Evolutionary conservation across 2,113 vertebrate species (phyloP).

Genomic region (Gasterosteus aculeatus): DNA sequence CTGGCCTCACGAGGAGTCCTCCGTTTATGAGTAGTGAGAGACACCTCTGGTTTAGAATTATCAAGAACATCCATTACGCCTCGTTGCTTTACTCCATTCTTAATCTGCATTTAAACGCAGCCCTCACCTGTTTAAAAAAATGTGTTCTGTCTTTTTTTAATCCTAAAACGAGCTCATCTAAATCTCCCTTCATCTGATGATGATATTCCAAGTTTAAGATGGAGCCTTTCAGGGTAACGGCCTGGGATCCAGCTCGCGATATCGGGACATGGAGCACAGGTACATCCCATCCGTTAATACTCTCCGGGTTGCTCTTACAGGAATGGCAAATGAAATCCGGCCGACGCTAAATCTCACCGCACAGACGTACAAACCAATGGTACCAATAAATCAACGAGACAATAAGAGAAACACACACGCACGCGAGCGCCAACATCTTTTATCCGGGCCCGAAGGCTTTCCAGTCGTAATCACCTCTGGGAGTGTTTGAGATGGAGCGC

Average conservation of each 20-base stretch:
- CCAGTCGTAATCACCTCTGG: constrained; percentile 52
- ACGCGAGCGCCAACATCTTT: constrained; percentile 19
- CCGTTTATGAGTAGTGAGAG: background rate
- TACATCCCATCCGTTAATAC: constrained; percentile 60
- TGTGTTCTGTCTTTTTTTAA: constrained; percentile 3
- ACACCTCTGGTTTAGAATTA: background rate
- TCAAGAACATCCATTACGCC: background rate
- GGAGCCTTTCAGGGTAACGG: constrained; percentile 60
- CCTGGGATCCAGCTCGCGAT: constrained; percentile 62
- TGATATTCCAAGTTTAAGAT: constrained; percentile 54
- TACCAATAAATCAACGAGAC: constrained; percentile 49
- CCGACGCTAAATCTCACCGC: constrained; percentile 56
- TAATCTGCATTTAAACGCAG: background rate
- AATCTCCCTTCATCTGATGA: constrained; percentile 61
- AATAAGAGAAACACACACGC: constrained; percentile 13
- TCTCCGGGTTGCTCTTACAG: constrained; percentile 44
- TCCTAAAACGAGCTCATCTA: constrained; percentile 45
- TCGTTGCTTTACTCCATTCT: background rate
- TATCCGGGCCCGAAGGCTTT: constrained; percentile 51
- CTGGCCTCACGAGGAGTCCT: background rate
- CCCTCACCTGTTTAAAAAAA: background rate
- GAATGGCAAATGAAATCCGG: constrained; percentile 57
- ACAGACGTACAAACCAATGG: constrained; percentile 58
- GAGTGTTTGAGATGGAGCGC: constrained; percentile 45
- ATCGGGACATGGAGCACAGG: constrained; percentile 52